phyloP scores from a whole-genome alignment of 2,888 invertebrate genomes.

The Spisula solida region DNA sequence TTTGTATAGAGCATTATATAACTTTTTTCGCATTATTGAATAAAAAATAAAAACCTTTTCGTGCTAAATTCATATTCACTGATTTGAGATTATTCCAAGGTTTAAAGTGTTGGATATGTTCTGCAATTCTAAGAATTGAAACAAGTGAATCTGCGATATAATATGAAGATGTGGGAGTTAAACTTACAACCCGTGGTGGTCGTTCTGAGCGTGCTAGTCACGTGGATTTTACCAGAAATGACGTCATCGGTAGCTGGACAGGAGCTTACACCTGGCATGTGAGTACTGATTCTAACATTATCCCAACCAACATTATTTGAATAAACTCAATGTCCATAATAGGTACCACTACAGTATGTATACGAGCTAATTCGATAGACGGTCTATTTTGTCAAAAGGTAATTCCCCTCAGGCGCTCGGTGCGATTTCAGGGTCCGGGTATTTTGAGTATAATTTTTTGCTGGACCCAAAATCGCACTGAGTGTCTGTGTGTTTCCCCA shows the following conservation, averaged over 20 bases:
- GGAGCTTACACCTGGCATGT: constrained; percentile 8
- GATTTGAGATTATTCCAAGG: background rate
- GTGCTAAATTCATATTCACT: background rate
- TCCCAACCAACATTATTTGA: no score
- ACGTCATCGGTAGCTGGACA: background rate
- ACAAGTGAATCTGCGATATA: background rate
- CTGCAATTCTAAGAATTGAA: background rate
- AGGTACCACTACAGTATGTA: no score
- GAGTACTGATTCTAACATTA: background rate
- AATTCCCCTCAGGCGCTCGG: no score
- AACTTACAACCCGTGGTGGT: background rate
- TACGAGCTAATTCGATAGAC: no score
- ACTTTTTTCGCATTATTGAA: background rate
- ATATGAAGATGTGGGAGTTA: background rate
- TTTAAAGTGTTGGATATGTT: background rate
- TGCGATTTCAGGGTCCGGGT: no score
- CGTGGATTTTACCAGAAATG: background rate
- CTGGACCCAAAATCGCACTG: no score
- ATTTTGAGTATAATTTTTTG: no score
- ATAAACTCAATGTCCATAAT: no score
- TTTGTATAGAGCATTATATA: background rate
- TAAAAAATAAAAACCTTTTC: background rate
- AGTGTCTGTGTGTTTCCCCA: no score
- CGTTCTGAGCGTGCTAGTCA: background rate
- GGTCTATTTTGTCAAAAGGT: no score